Evolutionary conservation across 1,140 invertebrate genomes (phyloP).

Genomic region (Mylabris phalerata): DNA sequence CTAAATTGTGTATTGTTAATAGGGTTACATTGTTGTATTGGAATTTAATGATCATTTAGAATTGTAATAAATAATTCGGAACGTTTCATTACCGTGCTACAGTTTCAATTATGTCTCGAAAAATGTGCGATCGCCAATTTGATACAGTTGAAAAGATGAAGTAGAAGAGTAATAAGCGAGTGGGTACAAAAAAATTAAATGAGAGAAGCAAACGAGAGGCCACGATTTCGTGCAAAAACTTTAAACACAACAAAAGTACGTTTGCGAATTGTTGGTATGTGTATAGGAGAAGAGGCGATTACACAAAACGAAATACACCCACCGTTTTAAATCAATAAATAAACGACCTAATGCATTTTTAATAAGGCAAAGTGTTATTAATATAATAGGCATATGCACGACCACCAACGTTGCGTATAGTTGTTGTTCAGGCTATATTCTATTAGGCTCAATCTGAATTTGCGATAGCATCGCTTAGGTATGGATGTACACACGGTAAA

Average conservation of each 20-base stretch:
- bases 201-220: background rate
- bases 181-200: too few species aligned
- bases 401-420: constrained; percentile 32
- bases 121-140: constrained; percentile 11
- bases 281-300: background rate
- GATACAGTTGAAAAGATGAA: constrained; percentile 5
- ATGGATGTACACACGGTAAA: constrained; percentile 14
- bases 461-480: constrained; percentile 27
- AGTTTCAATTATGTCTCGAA: constrained; percentile 14
- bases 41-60: too few species aligned
- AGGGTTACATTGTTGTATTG: too few species aligned
- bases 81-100: constrained; percentile 1
- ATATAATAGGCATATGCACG: constrained; percentile 38
- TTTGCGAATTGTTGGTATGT: too few species aligned
- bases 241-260: too few species aligned
- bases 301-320: constrained; percentile 16
- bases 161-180: too few species aligned
- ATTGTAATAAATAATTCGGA: too few species aligned
- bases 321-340: constrained; percentile 36
- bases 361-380: constrained; percentile 39
- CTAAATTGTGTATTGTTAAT: too few species aligned
- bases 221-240: constrained; percentile 12
- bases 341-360: constrained; percentile 38
- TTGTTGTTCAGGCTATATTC: constrained; percentile 29
- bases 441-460: constrained; percentile 32